Evolutionary conservation across 2,113 vertebrate genomes (phyloP).

Genomic region (Steatornis caripensis): DNA sequence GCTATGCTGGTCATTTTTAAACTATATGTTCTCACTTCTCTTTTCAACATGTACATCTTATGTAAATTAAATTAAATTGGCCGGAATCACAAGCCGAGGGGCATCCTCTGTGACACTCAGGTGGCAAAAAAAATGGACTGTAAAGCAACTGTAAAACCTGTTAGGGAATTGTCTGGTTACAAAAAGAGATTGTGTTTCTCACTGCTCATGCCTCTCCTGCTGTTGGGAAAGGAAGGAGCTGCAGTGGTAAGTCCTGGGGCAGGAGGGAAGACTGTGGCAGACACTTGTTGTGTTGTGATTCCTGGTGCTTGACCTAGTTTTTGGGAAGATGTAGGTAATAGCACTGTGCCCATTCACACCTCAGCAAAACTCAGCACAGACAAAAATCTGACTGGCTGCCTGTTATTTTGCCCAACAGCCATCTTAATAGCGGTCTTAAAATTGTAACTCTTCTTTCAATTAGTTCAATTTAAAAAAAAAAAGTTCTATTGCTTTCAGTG

Average conservation of each 20-base stretch:
- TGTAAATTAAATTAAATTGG: not conserved
- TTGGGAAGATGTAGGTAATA: not conserved
- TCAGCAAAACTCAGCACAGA: not conserved
- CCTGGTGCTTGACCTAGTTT: not conserved
- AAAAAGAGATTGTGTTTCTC: not conserved
- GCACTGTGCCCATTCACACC: not conserved
- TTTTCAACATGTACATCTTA: not conserved
- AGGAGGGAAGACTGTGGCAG: not conserved
- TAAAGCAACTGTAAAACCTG: not conserved
- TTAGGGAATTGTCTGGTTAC: not conserved
- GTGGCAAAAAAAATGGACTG: not conserved
- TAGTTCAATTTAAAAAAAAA: not conserved
- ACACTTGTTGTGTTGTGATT: fast-evolving
- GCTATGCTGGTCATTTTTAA: not conserved
- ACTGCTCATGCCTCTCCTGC: not conserved
- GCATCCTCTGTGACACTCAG: not conserved
- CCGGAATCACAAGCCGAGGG: not conserved
- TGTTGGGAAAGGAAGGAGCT: not conserved
- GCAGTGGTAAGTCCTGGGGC: not conserved
- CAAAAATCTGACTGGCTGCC: not conserved
- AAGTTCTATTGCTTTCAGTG: not conserved
- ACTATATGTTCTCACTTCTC: not conserved
- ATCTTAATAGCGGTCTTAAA: not conserved
- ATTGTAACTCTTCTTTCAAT: not conserved
- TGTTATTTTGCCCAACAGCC: not conserved